Evolutionary conservation across 1,140 invertebrate species (phyloP), one percentile per base, ranked within the genome.

Genomic region (Ceratosolen fusciceps): DNA sequence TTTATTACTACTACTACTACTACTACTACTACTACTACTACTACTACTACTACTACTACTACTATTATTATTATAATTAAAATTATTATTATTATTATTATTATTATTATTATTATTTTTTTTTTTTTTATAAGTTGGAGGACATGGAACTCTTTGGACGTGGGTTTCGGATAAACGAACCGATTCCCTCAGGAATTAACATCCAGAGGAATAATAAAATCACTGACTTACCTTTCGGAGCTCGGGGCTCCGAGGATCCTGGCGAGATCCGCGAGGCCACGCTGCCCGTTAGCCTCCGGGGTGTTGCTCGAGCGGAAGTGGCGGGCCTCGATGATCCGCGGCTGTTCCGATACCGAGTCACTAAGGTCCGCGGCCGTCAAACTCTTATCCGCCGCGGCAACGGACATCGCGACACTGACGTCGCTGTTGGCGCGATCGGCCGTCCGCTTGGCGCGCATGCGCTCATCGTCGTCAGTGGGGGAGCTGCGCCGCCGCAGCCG

Each of bases 351-450:
- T n/a, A 43, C 74, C 71, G 34, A 74, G 71, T 68, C 67, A 2
- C 1, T 47, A n/a, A n/a, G n/a, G 12, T 0, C 24, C 0, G 39
- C 67, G 14, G 39, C 4, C 5, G 83, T 77, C 77, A 81, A 79
- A 76, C 84, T 85, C 84, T 89, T 89, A 76, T 80, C 86, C 86
- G 88, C 86, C 85, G 83, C 85, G 82, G 82, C 85, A 86, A 88
- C 89, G 85, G 88, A 89, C 89, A 90, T 90, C 87, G 87, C 88
- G 85, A 85, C 85, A 90, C 89, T 90, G 86, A 54, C 67, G 39
- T 29, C 80, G 74, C 76, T 81, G 26, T 78, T 65, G 0, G 68
- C 54, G 54, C 79, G 82, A 75, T 68, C 79, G 77, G 80, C 80
- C 76, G 73, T 67, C 70, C 26, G 68, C 73, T 26, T 29, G 54